Evolutionary conservation across 2,797 vertebrate species (phyloP), one percentile per base, ranked within the genome.

Genomic region (Pangasius sanitwongsei): DNA sequence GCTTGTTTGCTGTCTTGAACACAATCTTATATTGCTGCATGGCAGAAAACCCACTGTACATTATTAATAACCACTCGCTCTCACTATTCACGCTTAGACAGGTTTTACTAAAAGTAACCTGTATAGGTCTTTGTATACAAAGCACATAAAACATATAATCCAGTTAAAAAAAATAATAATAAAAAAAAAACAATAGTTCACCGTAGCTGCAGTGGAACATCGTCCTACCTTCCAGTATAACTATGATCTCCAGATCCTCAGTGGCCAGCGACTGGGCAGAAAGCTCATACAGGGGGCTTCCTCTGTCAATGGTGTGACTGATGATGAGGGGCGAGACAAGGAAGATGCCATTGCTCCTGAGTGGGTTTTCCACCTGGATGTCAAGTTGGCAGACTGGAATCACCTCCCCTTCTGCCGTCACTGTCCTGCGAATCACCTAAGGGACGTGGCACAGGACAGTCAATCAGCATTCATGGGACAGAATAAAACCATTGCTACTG

Each of bases 291-390:
- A 99, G 96, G 0, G 98, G 98, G 87, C 98, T 99, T 50, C 96
- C 95, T 80, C 97, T 95, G 92, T 99, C 98, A 70, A 99, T 98
- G 92, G 98, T 96, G 0, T 99, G 98, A 92, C 97, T 98, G 95
- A 99, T 96, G 90, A 99, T 98, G 87, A 99, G 93, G 0, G 98
- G 98, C 44, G 98, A 98, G 86, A 99, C 97, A 0, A 99, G 95
- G 94, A 99, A 99, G 94, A 99, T 97, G 87, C 98, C 99, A 31
- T 99, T 99, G 87, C 97, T 99, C 90, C 98, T 97, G 34, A 99
- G 96, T 0, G 98, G 97, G 86, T 99, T 99, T 90, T 99, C 98
- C 89, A 99, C 98, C 0, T 98, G 98, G 91, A 99, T 97, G 93
- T 99, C 98, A 81, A 98, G 95, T 93, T 99, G 98, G 90, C 98